A percentile compares a stretch with the other conserved stretches of the same genome.
Conservation (phyloP, 2,888 invertebrate genomes). For the Agriopis leucophaearia region DNA sequence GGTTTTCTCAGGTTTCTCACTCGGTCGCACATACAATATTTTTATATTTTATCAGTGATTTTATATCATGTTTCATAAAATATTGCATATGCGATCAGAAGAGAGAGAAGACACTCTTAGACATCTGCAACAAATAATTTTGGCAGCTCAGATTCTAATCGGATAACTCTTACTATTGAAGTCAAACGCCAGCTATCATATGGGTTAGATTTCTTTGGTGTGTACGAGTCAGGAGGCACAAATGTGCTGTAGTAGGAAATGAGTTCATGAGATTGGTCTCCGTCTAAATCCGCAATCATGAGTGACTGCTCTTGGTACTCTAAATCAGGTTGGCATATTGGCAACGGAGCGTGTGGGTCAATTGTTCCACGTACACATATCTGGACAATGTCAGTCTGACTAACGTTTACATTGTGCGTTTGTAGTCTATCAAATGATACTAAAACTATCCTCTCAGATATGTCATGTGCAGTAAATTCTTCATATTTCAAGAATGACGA, state of each 20-base stretch:
- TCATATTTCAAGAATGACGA: constrained; percentile 78
- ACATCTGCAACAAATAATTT: constrained; percentile 87
- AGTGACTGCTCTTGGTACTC: constrained; percentile 90
- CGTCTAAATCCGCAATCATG: constrained; percentile 91
- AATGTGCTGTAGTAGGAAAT: constrained; percentile 92
- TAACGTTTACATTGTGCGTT: constrained; percentile 91
- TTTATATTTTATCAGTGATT: neutral
- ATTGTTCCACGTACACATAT: constrained; percentile 86
- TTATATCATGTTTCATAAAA: neutral
- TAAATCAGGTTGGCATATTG: constrained; percentile 91
- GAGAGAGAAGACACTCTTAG: constrained; percentile 46
- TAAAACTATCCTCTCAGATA: constrained; percentile 91
- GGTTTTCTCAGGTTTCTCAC: neutral
- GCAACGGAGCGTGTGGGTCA: constrained; percentile 64
- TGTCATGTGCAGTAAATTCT: constrained; percentile 84
- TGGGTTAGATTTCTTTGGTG: constrained; percentile 69
- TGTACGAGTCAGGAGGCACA: constrained; percentile 73
- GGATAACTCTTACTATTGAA: constrained; percentile 89
- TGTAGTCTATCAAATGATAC: constrained; percentile 92
- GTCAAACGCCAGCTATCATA: constrained; percentile 87
- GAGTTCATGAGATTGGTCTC: constrained; percentile 91
- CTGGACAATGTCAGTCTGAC: constrained; percentile 92
- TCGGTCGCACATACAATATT: neutral
- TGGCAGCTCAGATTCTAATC: constrained; percentile 90
- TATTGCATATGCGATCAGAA: neutral